Evolutionary conservation across 2,113 vertebrate species (phyloP).

Genomic region (Galemys pyrenaicus): DNA sequence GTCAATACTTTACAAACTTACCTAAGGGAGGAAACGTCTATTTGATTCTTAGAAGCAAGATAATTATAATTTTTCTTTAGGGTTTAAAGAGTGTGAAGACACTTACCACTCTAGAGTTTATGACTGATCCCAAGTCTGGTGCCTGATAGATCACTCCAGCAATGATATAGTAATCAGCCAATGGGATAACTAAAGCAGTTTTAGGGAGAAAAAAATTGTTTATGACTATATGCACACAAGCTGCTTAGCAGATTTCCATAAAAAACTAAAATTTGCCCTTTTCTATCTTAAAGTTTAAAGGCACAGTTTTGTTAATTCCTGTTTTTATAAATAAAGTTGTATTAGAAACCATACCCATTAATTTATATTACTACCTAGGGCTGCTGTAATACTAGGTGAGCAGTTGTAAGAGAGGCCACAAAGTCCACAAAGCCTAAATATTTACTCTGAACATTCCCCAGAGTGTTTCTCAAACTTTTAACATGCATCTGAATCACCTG

Average conservation of each 20-base stretch:
- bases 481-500: not conserved
- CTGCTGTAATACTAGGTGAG: not conserved
- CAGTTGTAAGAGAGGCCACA: not conserved
- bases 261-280: not conserved
- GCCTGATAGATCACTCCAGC: slow-evolving; percentile 99
- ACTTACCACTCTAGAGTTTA: slow-evolving; percentile 97
- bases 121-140: slow-evolving; percentile 97
- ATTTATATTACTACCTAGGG: not conserved
- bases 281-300: not conserved
- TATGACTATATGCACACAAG: slow-evolving; percentile 2
- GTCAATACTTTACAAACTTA: slow-evolving; percentile 7
- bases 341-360: not conserved
- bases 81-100: slow-evolving; percentile 43
- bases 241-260: not conserved
- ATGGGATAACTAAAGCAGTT: slow-evolving; percentile 88
- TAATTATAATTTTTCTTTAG: slow-evolving; percentile 30
- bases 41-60: not conserved
- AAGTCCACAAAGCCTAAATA: not conserved
- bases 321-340: slow-evolving; percentile 20
- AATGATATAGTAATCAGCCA: slow-evolving; percentile 99
- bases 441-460: not conserved
- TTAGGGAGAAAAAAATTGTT: not conserved
- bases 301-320: not conserved
- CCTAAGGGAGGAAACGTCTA: not conserved
- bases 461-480: slow-evolving; percentile 5